Conservation (phyloP, 2,113 vertebrate species). For the Ceyx cyanopectus region DNA sequence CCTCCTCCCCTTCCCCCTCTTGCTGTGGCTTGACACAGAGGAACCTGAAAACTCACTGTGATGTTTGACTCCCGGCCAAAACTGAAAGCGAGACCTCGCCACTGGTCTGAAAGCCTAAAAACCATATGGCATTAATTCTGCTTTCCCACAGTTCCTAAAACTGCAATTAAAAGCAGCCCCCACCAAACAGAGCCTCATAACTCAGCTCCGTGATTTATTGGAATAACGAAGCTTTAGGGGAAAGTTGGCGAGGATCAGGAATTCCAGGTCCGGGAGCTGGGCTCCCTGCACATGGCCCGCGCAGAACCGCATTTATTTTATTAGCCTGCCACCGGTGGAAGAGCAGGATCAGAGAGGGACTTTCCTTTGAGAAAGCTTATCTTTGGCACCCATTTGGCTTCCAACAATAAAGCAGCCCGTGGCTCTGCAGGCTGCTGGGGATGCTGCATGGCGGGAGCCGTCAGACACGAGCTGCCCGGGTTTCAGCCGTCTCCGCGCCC, state of each 20-base stretch:
- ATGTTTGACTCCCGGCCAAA: constrained; percentile 62
- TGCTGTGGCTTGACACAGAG: constrained; percentile 25
- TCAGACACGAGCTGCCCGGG: background rate
- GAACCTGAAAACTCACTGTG: constrained; percentile 56
- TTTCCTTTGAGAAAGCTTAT: constrained; percentile 38
- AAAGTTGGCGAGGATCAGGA: constrained; percentile 57
- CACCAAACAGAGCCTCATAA: constrained; percentile 64
- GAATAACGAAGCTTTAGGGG: constrained; percentile 50
- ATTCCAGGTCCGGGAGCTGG: background rate
- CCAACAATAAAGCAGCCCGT: background rate
- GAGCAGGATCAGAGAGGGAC: background rate
- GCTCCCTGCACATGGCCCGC: fast-evolving
- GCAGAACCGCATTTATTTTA: background rate
- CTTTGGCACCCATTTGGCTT: constrained; percentile 32
- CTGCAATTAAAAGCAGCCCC: constrained; percentile 73
- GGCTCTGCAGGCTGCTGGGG: background rate
- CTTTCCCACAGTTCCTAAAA: constrained; percentile 73
- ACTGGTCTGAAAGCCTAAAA: constrained; percentile 55
- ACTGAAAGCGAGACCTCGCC: constrained; percentile 42
- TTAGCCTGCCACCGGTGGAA: background rate
- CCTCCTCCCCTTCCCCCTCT: background rate
- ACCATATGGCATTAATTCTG: constrained; percentile 73
- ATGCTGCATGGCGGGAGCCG: background rate
- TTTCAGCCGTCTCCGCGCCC: background rate
- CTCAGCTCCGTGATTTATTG: constrained; percentile 55